These are phyloP conservation scores for Anarrhichthys ocellatus DNA, from an alignment of 2,113 vertebrate species.

Conservation along the genomic window DNA sequence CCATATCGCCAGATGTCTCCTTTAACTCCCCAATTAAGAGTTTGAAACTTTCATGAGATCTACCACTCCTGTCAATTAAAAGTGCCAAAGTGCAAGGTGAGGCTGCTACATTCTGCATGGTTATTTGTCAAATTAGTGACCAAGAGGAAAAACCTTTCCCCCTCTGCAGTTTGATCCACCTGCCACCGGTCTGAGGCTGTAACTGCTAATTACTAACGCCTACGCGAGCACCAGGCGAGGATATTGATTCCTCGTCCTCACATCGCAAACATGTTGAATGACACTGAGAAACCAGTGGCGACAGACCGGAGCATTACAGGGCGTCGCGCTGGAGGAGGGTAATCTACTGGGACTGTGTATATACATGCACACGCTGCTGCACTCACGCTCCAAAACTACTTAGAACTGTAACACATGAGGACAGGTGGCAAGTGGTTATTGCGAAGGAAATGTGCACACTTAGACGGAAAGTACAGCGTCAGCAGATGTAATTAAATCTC, in stretches of 20 bases:
- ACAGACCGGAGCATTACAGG: slow-evolving; percentile 3
- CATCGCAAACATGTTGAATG: slow-evolving; percentile 62
- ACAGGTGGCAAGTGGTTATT: slow-evolving; percentile 49
- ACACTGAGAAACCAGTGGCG: slow-evolving; percentile 40
- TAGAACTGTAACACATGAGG: slow-evolving; percentile 36
- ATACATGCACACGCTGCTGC: slow-evolving; percentile 8
- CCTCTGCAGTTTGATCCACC: slow-evolving; percentile 53
- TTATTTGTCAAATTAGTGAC: slow-evolving; percentile 64
- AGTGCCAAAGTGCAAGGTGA: slow-evolving; percentile 43
- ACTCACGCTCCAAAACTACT: slow-evolving; percentile 28
- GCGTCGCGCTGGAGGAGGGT: not conserved
- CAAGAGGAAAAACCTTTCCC: slow-evolving; percentile 41
- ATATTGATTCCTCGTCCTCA: slow-evolving; percentile 67
- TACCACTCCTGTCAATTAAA: slow-evolving; percentile 32
- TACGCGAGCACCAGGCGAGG: slow-evolving; percentile 38
- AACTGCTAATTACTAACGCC: slow-evolving; percentile 72
- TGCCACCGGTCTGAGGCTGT: slow-evolving; percentile 44
- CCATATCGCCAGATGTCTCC: not conserved
- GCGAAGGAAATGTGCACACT: slow-evolving; percentile 4
- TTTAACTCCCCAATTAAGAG: not conserved
- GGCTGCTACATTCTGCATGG: slow-evolving; percentile 3
- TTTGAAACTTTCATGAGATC: slow-evolving; percentile 6
- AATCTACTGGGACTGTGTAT: slow-evolving; percentile 22
- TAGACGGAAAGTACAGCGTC: slow-evolving; percentile 25
- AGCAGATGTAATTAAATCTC: slow-evolving; percentile 69